These are phyloP conservation scores for Piezodorus guildinii DNA, from an alignment of 1,140 invertebrate genomes.

Conservation along the genomic window DNA sequence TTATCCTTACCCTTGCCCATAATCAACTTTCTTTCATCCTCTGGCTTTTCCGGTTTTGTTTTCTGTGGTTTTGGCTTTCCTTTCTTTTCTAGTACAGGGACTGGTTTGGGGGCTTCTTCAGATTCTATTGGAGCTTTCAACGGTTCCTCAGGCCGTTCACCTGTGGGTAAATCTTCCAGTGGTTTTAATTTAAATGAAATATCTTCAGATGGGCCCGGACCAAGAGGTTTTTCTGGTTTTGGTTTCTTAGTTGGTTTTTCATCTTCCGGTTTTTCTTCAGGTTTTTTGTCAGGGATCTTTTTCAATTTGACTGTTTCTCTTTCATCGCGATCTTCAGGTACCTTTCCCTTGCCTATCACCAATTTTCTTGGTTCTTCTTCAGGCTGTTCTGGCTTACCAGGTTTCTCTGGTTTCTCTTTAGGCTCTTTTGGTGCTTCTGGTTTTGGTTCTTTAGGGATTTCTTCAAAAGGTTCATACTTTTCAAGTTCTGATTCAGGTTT, in stretches of 20 bases:
- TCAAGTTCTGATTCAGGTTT: constrained; percentile 36
- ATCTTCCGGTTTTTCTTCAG: constrained; percentile 24
- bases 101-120: constrained; percentile 27
- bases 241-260: constrained; percentile 29
- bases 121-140: constrained; percentile 24
- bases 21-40: constrained; percentile 36
- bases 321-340: constrained; percentile 29
- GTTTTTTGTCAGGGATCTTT: constrained; percentile 23
- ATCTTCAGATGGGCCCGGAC: constrained; percentile 28
- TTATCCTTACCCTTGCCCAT: constrained; percentile 33
- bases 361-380: constrained; percentile 35
- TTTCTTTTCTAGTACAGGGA: constrained; percentile 27
- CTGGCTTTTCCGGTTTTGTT: constrained; percentile 23
- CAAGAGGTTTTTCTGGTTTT: constrained; percentile 30
- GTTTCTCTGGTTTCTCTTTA: constrained; percentile 34
- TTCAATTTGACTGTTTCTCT: constrained; percentile 28
- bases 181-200: constrained; percentile 28
- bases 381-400: constrained; percentile 30
- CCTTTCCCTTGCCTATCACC: constrained; percentile 33
- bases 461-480: constrained; percentile 37
- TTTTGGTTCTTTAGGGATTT: constrained; percentile 29
- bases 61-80: constrained; percentile 28
- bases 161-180: constrained; percentile 28
- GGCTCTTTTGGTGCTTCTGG: constrained; percentile 33
- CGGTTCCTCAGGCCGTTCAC: constrained; percentile 24